Base-by-base conservation (phyloP, 2,113 vertebrate genomes). In the Phylloscopus whistleri region DNA sequence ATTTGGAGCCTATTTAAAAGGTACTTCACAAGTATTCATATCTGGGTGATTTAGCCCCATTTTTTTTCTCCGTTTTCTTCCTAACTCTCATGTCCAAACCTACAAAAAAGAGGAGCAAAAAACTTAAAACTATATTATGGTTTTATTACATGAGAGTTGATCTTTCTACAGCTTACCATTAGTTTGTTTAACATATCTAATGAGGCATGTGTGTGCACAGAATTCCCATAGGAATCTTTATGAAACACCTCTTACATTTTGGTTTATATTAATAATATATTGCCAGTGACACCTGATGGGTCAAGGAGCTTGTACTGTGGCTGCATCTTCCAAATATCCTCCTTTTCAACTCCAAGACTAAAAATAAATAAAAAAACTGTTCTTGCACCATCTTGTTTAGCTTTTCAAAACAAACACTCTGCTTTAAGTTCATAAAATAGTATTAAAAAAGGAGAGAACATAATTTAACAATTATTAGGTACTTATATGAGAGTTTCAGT, bases 71-170 rank as follows among this genome's bases (percentile, higher is more conserved):
- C 11, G 3, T 64, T 56, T 72, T 68, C 13, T 67, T 17, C 18
- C 10, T 68, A 67, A 17, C 7, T 33, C 15, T 56, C 75, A 16
- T 20, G 58, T 75, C 11, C 7, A 79, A 78, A 55, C 37, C 13
- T 56, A 7, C 1, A 28, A 72, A 44, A 30, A 16, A 35, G 30
- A n/a, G 13, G 23, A 21, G 7, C 4, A 23, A 19, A 15, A 46
- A 7, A 4, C 17, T 9, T 3, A 51, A 49, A 63, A 41, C 7
- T 22, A 2, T 21, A 2, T 35, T 49, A 16, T 2, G 44, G 2
- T 55, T 44, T 60, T 46, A 41, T 53, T 73, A 7, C 7, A 10
- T 44, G 14, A 28, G 8, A 10, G 12, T 11, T 39, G 13, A 24
- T 55, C 20, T 63, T 80, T 82, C 41, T 60, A 7, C 20, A 58